A percentile compares a stretch with the other conserved stretches of the same genome.
Evolutionary conservation across 2,888 invertebrate genomes (phyloP).

Genomic region (Leptinotarsa juncta): DNA sequence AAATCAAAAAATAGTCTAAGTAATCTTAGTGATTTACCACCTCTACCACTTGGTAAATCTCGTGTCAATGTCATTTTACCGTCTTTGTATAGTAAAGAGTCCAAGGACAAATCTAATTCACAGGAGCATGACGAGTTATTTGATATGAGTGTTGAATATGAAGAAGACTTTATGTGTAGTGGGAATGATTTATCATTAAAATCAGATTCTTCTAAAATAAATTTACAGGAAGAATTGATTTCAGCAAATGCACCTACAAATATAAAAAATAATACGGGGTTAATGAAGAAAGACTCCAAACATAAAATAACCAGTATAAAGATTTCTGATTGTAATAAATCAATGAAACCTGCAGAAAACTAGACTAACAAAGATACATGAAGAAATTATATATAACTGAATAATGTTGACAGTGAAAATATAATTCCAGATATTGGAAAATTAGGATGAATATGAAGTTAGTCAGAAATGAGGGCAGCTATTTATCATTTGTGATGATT

Average conservation of each 20-base stretch:
- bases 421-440: not conserved
- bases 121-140: constrained; percentile 60
- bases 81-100: constrained; percentile 61
- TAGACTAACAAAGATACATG: not conserved
- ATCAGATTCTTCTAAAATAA: constrained; percentile 40
- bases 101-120: constrained; percentile 57
- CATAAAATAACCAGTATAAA: constrained; percentile 32
- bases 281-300: constrained; percentile 32
- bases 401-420: not conserved
- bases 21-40: constrained; percentile 60
- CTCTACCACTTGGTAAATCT: constrained; percentile 58
- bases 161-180: constrained; percentile 62
- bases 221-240: constrained; percentile 38
- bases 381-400: not conserved
- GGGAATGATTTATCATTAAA: constrained; percentile 48
- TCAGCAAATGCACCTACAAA: constrained; percentile 24
- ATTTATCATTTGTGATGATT: not conserved
- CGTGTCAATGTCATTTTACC: constrained; percentile 59
- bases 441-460: not conserved
- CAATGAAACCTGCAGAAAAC: not conserved
- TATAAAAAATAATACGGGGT: constrained; percentile 27
- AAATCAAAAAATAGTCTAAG: constrained; percentile 58
- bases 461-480: not conserved
- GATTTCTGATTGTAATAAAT: constrained; percentile 14
- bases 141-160: constrained; percentile 60